Percentiles rank a stretch among this genome's conserved stretches.
phyloP scores from a whole-genome alignment of 2,797 vertebrate genomes.

The Hoplostethus atlanticus region DNA sequence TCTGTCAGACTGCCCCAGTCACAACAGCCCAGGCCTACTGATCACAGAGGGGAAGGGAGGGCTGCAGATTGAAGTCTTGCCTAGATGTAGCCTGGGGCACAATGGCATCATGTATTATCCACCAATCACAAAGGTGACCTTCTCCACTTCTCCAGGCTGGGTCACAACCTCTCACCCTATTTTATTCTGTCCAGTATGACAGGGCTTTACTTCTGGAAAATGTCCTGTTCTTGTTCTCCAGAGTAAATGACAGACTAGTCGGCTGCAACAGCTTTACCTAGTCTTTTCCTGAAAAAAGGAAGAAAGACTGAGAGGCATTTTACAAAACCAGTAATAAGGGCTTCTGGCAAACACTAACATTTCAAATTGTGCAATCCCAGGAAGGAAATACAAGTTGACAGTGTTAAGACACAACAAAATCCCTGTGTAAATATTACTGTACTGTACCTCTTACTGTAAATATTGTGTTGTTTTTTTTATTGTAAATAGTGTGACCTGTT shows the following conservation, averaged over 20 bases:
- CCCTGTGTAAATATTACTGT: not conserved
- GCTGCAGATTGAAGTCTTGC: slow-evolving; percentile 55
- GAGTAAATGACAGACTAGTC: not conserved
- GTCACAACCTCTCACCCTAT: slow-evolving; percentile 53
- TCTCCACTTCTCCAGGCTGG: slow-evolving; percentile 50
- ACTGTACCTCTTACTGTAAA: too few relatives aligned
- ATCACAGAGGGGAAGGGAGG: slow-evolving; percentile 38
- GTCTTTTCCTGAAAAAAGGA: not conserved
- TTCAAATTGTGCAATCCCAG: not conserved
- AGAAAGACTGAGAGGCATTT: not conserved
- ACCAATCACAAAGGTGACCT: slow-evolving; percentile 70
- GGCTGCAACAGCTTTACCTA: not conserved
- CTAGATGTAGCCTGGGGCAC: slow-evolving; percentile 61
- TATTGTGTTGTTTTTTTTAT: too few relatives aligned
- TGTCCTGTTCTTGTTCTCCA: slow-evolving; percentile 2
- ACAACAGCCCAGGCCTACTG: slow-evolving; percentile 57
- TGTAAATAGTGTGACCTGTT: too few relatives aligned
- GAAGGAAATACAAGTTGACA: not conserved
- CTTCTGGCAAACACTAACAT: slow-evolving; percentile 1
- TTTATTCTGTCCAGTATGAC: slow-evolving; percentile 39
- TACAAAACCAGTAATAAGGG: slow-evolving; percentile 10
- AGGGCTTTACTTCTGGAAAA: slow-evolving; percentile 12
- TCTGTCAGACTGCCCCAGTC: slow-evolving; percentile 68
- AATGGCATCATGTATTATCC: slow-evolving; percentile 59
- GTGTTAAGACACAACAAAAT: not conserved